A percentile compares a stretch with the other conserved stretches of the same genome.
Conservation (phyloP, 2,888 invertebrate species). For the Napeogenes inachia region DNA sequence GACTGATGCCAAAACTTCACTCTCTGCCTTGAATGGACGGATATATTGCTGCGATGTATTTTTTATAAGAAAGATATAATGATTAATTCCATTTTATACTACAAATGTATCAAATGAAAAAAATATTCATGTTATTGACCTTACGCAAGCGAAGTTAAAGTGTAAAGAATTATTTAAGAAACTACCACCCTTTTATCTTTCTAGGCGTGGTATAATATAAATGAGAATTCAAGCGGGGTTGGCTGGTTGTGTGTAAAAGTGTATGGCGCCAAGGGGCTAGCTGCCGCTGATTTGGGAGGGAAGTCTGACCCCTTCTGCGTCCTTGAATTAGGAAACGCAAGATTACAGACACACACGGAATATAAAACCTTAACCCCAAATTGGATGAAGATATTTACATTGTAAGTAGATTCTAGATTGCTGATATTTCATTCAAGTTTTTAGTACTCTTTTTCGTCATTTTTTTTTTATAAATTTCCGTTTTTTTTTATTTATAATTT, state of each 20-base stretch:
- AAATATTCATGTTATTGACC: too few species aligned
- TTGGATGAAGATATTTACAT: constrained; percentile 99
- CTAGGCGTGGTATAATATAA: constrained; percentile 79
- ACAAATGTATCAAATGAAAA: too few species aligned
- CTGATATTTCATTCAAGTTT: too few species aligned
- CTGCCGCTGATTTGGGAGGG: constrained; percentile 96
- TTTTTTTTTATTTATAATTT: too few species aligned
- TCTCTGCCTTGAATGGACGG: neutral
- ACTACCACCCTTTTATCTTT: constrained; percentile 3
- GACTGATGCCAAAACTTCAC: constrained; percentile 21
- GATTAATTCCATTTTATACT: too few species aligned
- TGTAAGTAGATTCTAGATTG: constrained; percentile 79
- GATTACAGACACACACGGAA: constrained; percentile 98
- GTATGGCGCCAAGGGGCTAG: constrained; percentile 88
- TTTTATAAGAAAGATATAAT: too few species aligned
- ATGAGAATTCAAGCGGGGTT: constrained; percentile 82
- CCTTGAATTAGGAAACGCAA: constrained; percentile 93
- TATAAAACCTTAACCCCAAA: constrained; percentile 97
- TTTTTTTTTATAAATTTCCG: too few species aligned
- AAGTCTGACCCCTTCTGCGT: constrained; percentile 99
- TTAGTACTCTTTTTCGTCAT: too few species aligned
- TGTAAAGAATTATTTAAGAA: neutral
- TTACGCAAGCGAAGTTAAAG: too few species aligned
- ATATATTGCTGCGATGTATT: neutral
- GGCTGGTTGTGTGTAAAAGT: constrained; percentile 97